Evolutionary conservation across 1,140 invertebrate genomes (phyloP).

Genomic region (Heliconius himera): DNA sequence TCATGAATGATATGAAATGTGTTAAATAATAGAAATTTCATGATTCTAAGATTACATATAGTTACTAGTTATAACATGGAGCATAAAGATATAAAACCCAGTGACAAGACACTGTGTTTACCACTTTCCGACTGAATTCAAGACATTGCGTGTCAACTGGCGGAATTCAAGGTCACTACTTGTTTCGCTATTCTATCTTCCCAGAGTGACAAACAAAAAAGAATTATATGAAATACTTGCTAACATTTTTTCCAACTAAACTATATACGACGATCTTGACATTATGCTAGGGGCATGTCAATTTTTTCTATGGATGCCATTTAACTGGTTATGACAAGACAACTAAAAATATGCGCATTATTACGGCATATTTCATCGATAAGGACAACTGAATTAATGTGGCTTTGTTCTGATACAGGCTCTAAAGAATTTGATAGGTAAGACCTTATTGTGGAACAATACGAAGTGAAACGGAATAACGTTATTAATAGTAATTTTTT

Average conservation of each 20-base stretch:
- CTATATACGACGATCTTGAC: background rate
- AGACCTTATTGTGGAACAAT: background rate
- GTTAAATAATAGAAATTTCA: no score
- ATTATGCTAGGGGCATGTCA: background rate
- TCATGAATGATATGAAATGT: no score
- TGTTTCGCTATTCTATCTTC: no score
- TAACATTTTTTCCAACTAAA: background rate
- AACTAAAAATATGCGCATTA: constrained; percentile 52
- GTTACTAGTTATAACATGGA: no score
- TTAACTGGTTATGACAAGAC: constrained; percentile 59
- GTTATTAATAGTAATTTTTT: background rate
- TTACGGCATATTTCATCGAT: constrained; percentile 51
- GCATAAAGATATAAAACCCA: no score
- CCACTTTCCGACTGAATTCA: no score
- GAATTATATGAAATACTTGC: background rate
- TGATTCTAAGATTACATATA: no score
- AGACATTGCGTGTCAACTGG: no score
- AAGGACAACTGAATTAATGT: constrained; percentile 58
- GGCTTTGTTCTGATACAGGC: constrained; percentile 50
- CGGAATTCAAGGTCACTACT: no score
- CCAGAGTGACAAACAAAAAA: background rate
- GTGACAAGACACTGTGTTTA: no score
- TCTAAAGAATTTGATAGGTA: background rate
- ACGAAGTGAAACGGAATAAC: background rate
- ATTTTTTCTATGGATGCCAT: constrained; percentile 15